These are phyloP conservation scores for Peromyscus polionotus DNA, from an alignment of 2,113 vertebrate species.

Conservation along the genomic window DNA sequence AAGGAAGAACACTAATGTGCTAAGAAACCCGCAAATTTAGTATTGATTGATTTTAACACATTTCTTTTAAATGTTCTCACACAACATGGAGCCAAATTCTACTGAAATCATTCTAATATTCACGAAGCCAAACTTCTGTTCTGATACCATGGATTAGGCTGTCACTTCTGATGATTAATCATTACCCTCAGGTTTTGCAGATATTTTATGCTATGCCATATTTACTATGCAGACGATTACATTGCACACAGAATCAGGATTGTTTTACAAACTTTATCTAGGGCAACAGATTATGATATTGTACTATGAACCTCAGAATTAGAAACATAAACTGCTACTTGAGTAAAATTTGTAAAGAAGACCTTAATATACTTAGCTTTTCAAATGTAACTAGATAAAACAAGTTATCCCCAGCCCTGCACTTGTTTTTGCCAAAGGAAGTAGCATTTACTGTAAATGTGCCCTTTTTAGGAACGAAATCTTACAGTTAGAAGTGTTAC, in stretches of 20 bases:
- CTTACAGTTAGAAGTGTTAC: slow-evolving; percentile 80
- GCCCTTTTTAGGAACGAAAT: slow-evolving; percentile 83
- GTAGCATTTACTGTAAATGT: slow-evolving; percentile 81
- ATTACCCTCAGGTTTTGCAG: neutral
- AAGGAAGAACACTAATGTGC: neutral
- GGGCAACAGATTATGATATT: neutral
- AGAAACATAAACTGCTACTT: slow-evolving; percentile 29
- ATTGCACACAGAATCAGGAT: neutral
- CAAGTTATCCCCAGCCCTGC: slow-evolving; percentile 82
- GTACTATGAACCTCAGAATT: neutral
- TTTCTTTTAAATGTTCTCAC: neutral
- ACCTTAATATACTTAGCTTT: slow-evolving; percentile 70
- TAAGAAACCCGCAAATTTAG: neutral
- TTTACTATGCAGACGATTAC: neutral
- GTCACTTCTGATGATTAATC: slow-evolving; percentile 9
- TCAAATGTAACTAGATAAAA: slow-evolving; percentile 77
- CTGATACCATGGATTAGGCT: neutral
- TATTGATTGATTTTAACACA: neutral
- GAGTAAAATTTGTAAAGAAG: slow-evolving; percentile 77
- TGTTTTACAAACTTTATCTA: slow-evolving; percentile 40
- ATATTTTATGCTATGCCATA: neutral
- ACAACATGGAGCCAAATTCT: neutral
- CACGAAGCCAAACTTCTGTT: neutral
- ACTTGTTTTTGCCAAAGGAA: slow-evolving; percentile 86
- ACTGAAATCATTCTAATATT: neutral